Evolutionary conservation across 2,888 invertebrate species (phyloP), one percentile per base, ranked within the genome.

Genomic region (Eristalinus aeneus): DNA sequence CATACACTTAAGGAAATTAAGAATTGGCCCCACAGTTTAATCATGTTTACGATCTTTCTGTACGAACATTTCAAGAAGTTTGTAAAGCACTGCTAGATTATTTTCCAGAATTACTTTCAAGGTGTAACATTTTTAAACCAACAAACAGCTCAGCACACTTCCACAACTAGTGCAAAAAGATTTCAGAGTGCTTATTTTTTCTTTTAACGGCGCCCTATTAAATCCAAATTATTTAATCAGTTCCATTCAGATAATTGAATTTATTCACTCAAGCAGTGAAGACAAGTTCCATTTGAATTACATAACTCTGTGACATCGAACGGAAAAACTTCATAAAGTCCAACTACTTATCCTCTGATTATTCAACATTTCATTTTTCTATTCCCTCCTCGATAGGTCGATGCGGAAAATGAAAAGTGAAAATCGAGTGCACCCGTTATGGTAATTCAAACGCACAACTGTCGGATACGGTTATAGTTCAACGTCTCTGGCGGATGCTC

Each of bases 381-480:
- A 11, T 39, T 23, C 4, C 46, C 27, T 4, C 3, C 4, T 23
- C 16, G 23, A 56, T 16, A 46, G 39, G n/a, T 5, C 27, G 46
- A 6, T n/a, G n/a, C 9, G 23, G 23, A 34, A n/a, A 64, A 64
- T 36, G 32, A 63, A 76, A 76, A 76, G 63, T 54, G 69, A 76
- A 69, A 58, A 77, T 22, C 46, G 39, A 77, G 63, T 31, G n/a
- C 31, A 72, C 27, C 27, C 27, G 5, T 32, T 76, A 64, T 64
- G 36, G 39, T 63, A 56, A 56, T 77, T 31, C n/a, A 22, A 20
- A 77, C 39, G 69, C 69, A 69, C 77, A 71, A 63, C 53, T 31
- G 63, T 39, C 27, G 53, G 71, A 77, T 31, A 71, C 77, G 63
- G 64, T 71, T 77, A 56, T 71, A 77, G 71, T 71, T 71, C 63